These are phyloP conservation scores for Anneissia japonica DNA, from an alignment of 35 echinoderm and acorn worm species.

Conservation along the genomic window DNA sequence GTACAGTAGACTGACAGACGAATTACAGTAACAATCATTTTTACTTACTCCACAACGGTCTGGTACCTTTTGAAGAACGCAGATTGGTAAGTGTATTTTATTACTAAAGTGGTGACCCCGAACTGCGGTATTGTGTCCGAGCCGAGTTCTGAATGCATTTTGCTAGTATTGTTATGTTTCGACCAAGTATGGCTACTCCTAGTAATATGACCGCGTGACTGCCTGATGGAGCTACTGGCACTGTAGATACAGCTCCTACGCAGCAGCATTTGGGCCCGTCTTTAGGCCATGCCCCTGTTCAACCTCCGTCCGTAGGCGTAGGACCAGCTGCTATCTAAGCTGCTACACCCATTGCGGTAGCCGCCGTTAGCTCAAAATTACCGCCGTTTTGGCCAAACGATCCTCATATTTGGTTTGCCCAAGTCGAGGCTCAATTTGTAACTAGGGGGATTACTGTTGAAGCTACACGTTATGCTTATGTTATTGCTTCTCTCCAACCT, in stretches of 20 bases:
- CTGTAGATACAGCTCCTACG: neutral
- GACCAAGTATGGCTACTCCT: neutral
- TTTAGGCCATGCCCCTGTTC: no score
- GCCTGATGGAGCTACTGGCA: neutral
- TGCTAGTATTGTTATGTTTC: neutral
- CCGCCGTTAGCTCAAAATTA: neutral
- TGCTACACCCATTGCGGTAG: neutral
- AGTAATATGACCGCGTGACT: neutral
- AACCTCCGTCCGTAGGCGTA: no score
- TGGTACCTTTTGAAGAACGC: no score
- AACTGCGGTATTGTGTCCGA: neutral
- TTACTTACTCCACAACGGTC: no score
- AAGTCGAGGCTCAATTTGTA: constrained; percentile 30
- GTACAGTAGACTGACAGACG: no score
- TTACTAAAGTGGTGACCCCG: neutral
- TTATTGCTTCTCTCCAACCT: neutral
- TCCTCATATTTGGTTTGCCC: constrained; percentile 21
- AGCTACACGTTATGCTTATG: neutral
- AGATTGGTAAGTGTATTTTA: no score
- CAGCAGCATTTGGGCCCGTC: no score
- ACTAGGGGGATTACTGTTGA: constrained; percentile 34
- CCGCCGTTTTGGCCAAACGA: constrained; percentile 22
- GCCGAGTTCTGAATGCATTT: neutral
- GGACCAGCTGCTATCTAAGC: no score
- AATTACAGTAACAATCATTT: no score